Percentiles rank a stretch among this genome's conserved stretches.
These are phyloP conservation scores for Bombus haemorrhoidalis DNA, from an alignment of 1,140 invertebrate species.

Conservation along the genomic window DNA sequence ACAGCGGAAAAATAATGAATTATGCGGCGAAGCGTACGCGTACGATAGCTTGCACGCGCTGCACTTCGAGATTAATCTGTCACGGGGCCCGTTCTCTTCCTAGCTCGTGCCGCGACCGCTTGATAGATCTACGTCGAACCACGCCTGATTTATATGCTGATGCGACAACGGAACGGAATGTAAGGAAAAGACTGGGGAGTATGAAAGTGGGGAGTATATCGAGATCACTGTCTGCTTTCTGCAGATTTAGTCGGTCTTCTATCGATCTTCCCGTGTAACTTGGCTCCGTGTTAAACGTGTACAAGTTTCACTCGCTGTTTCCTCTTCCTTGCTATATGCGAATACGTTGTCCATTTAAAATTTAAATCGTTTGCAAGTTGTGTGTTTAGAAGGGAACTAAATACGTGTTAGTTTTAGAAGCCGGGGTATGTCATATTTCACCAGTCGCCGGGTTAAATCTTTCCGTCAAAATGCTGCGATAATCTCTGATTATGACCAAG, in stretches of 20 bases:
- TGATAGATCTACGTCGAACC: conserved; percentile 72
- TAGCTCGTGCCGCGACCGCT: conserved; percentile 45
- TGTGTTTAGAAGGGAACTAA: neutral
- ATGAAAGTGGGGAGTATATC: neutral
- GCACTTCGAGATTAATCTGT: conserved; percentile 70
- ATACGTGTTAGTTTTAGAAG: neutral
- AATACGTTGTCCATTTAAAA: neutral
- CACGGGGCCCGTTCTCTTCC: conserved; percentile 67
- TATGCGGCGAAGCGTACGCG: conserved; percentile 51
- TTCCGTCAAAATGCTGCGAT: neutral
- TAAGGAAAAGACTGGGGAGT: conserved; percentile 24
- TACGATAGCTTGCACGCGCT: conserved; percentile 58
- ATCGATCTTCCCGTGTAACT: neutral
- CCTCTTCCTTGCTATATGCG: neutral
- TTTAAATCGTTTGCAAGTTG: neutral
- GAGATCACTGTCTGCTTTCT: neutral
- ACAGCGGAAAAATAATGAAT: conserved; percentile 71
- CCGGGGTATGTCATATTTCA: neutral
- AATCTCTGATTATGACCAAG: neutral
- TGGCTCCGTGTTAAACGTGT: neutral
- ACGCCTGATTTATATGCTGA: conserved; percentile 64
- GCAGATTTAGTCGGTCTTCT: neutral
- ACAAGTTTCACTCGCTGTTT: neutral
- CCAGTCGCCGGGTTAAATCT: neutral
- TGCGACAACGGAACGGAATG: conserved; percentile 55